Evolutionary conservation across 2,113 vertebrate species (phyloP).

Genomic region (Hippopotamus amphibius): DNA sequence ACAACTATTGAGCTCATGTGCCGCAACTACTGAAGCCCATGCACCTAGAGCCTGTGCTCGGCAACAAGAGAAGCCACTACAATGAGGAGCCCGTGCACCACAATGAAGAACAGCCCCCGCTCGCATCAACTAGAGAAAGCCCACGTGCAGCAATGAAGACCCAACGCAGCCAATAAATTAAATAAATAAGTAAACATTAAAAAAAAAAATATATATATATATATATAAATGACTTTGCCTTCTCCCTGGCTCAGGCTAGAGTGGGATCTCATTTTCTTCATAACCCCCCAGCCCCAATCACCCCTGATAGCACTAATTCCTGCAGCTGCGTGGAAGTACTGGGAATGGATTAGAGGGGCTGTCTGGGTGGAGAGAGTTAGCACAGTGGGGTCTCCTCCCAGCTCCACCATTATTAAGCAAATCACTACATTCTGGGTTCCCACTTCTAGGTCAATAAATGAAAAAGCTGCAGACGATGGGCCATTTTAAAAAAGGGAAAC

Average conservation of each 20-base stretch:
- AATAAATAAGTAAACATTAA: no score
- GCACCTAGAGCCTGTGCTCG: no score
- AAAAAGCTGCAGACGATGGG: background rate
- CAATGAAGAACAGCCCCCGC: no score
- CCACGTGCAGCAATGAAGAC: no score
- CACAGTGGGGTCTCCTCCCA: background rate
- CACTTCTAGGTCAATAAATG: background rate
- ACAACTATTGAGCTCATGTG: no score
- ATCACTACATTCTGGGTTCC: background rate
- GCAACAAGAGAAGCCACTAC: no score
- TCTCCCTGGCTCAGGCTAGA: background rate
- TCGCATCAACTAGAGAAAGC: no score
- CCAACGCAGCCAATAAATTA: no score
- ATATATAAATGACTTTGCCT: background rate
- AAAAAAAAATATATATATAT: background rate
- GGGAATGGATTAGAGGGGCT: background rate
- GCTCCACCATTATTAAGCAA: background rate
- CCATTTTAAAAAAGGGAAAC: background rate
- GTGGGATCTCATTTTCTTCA: background rate
- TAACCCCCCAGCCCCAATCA: background rate
- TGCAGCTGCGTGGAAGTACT: background rate
- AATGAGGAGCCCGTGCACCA: no score
- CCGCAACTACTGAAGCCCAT: no score
- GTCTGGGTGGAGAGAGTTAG: background rate
- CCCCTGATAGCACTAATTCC: background rate